Conservation (phyloP, 2,888 invertebrate genomes). For the Xiphydria camelus region DNA sequence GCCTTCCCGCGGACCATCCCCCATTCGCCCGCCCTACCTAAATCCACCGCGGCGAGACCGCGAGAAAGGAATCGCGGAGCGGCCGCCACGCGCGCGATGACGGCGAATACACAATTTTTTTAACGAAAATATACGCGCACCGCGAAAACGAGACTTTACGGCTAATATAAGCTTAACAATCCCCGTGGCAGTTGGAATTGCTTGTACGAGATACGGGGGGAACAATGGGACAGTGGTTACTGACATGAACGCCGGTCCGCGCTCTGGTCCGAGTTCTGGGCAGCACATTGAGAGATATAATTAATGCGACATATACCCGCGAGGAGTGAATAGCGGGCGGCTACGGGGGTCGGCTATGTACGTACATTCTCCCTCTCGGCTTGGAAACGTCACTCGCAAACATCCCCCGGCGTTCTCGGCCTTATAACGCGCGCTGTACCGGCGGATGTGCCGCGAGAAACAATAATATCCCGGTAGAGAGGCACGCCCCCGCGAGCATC, state of each 20-base stretch:
- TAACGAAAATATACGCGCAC: not conserved
- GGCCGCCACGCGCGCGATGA: not conserved
- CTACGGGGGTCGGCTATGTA: slow-evolving; percentile 12
- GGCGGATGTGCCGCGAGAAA: not conserved
- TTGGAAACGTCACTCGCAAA: slow-evolving; percentile 25
- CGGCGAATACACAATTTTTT: not conserved
- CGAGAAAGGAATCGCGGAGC: not conserved
- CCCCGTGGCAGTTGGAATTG: slow-evolving; percentile 38
- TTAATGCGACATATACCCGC: slow-evolving; percentile 43
- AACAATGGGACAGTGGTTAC: slow-evolving; percentile 44
- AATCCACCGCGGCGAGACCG: not conserved
- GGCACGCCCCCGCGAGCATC: no score
- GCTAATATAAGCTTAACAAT: slow-evolving; percentile 49
- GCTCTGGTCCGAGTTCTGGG: slow-evolving; percentile 9
- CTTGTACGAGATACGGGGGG: slow-evolving; percentile 9
- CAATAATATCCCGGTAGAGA: no score
- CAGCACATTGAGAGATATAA: slow-evolving; percentile 38
- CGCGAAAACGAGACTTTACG: slow-evolving; percentile 19
- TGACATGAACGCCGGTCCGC: slow-evolving; percentile 38
- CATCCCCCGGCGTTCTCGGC: not conserved
- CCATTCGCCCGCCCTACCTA: no score
- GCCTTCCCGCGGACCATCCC: no score
- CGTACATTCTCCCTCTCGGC: slow-evolving; percentile 25
- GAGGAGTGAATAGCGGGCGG: slow-evolving; percentile 31
- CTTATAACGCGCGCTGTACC: not conserved